These are phyloP conservation scores for Ctenopoma kingsleyae DNA, from an alignment of 2,797 vertebrate genomes.

Conservation along the genomic window DNA sequence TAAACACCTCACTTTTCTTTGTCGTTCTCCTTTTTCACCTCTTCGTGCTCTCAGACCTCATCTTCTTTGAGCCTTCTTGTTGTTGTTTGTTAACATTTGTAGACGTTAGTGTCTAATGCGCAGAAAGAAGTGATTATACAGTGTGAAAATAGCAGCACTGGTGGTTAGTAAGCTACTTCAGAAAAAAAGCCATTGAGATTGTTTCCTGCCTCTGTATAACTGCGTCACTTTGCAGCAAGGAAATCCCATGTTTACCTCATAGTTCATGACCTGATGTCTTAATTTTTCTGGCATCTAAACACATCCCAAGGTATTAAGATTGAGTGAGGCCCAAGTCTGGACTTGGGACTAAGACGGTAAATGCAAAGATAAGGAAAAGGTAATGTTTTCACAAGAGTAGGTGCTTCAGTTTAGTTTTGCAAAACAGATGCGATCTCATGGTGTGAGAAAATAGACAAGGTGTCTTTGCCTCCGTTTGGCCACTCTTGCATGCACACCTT, in stretches of 20 bases:
- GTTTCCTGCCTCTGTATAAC: constrained; percentile 49
- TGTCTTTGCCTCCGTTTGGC: neutral
- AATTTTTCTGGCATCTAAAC: constrained; percentile 45
- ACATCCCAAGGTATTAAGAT: constrained; percentile 21
- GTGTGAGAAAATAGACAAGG: neutral
- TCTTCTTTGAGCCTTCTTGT: neutral
- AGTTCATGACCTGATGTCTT: constrained; percentile 43
- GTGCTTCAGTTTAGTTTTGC: constrained; percentile 2
- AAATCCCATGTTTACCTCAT: constrained; percentile 71
- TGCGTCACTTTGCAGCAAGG: constrained; percentile 66
- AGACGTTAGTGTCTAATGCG: neutral
- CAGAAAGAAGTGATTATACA: constrained; percentile 26
- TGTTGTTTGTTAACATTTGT: constrained; percentile 1
- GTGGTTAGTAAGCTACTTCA: constrained; percentile 19
- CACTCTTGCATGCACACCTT: neutral
- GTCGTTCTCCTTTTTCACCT: constrained; percentile 5
- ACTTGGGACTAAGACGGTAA: neutral
- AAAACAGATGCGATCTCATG: constrained; percentile 5
- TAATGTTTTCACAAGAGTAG: neutral
- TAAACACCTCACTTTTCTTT: constrained; percentile 44
- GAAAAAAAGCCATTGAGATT: constrained; percentile 33
- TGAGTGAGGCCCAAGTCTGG: constrained; percentile 10
- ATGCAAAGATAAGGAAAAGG: neutral
- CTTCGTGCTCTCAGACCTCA: neutral
- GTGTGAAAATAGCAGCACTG: constrained; percentile 29